Conservation (phyloP, 2,888 invertebrate genomes). For the Omphaloscelis lunosa region DNA sequence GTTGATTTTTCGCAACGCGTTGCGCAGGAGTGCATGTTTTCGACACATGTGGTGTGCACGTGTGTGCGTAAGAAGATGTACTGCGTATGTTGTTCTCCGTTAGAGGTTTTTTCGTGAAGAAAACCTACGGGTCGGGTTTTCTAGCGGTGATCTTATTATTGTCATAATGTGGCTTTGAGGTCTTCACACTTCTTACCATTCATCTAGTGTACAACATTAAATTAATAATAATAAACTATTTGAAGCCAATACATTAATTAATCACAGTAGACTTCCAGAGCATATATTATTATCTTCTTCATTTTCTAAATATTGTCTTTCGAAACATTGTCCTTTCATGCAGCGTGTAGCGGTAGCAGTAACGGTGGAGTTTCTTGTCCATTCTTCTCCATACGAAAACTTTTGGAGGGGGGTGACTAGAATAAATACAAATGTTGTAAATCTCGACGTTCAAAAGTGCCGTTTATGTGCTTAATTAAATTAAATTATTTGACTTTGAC, state of each 20-base stretch:
- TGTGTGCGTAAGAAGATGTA: conserved; percentile 70
- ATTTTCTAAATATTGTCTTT: background rate
- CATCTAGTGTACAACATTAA: background rate
- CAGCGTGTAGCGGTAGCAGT: too few relatives aligned
- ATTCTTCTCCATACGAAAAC: too few relatives aligned
- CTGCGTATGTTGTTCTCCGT: conserved; percentile 61
- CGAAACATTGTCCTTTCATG: background rate
- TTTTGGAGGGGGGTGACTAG: too few relatives aligned
- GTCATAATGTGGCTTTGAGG: conserved; percentile 19
- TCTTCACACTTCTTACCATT: conserved; percentile 28
- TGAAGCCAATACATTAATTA: background rate
- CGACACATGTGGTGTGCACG: conserved; percentile 77
- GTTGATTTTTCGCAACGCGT: conserved; percentile 50
- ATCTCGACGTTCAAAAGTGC: too few relatives aligned
- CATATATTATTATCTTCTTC: background rate
- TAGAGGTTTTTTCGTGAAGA: conserved; percentile 67
- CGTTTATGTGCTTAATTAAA: too few relatives aligned
- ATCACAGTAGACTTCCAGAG: background rate
- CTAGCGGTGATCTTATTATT: conserved; percentile 51
- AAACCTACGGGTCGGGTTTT: conserved; percentile 59
- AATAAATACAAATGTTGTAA: too few relatives aligned
- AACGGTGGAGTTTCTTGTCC: too few relatives aligned
- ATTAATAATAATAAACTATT: background rate
- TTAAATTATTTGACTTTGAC: too few relatives aligned
- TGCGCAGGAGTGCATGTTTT: conserved; percentile 77